phyloP scores from a whole-genome alignment of 1,140 invertebrate genomes.

The Dreissena rostriformis region DNA sequence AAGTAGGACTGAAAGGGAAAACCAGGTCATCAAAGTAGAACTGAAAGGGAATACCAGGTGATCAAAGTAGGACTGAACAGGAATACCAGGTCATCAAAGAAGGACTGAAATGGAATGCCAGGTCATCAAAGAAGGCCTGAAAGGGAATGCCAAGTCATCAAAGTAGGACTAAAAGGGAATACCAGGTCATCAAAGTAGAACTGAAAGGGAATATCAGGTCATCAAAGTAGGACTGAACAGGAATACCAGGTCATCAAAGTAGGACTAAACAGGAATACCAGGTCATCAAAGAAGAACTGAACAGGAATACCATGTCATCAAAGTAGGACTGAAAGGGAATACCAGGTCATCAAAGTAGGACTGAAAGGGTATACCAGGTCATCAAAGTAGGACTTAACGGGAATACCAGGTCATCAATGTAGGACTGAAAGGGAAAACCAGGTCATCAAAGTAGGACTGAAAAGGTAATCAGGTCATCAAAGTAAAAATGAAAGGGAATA shows the following conservation, averaged over 20 bases:
- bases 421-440: too few relatives aligned
- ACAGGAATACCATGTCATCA: constrained; percentile 71
- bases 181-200: neutral
- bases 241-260: neutral
- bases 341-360: neutral
- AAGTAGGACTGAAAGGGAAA: constrained; percentile 70
- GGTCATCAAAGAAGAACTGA: constrained; percentile 70
- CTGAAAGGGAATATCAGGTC: constrained; percentile 61
- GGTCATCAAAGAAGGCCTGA: constrained; percentile 70
- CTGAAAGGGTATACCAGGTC: constrained; percentile 68
- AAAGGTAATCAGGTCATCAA: constrained; percentile 73
- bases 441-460: too few relatives aligned
- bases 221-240: constrained; percentile 76
- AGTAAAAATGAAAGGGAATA: constrained; percentile 74
- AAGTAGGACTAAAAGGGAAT: constrained; percentile 70
- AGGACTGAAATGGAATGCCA: neutral
- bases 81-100: neutral
- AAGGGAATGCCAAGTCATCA: constrained; percentile 71
- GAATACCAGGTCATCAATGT: neutral
- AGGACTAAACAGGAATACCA: neutral
- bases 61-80: constrained; percentile 76
- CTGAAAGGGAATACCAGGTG: constrained; percentile 60
- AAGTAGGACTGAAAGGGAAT: constrained; percentile 71
- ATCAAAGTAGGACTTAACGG: too few relatives aligned
- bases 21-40: neutral